These are phyloP conservation scores for Phocoena phocoena DNA, from an alignment of 2,113 vertebrate species.

Conservation along the genomic window DNA sequence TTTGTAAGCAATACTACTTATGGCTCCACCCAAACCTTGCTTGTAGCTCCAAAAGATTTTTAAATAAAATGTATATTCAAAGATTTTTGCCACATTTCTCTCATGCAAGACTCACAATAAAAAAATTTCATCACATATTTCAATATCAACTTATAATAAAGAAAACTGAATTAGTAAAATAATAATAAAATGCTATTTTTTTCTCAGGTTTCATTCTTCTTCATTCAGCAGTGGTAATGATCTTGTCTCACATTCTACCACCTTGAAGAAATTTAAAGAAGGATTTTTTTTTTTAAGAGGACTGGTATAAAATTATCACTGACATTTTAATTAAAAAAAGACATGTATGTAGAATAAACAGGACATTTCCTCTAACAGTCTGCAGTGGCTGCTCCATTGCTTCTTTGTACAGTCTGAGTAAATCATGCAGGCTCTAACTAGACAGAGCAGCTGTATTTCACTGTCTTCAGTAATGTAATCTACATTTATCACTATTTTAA, in stretches of 20 bases:
- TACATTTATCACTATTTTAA: constrained; percentile 82
- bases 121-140: constrained; percentile 9
- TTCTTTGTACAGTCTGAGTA: constrained; percentile 74
- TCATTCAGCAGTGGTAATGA: constrained; percentile 63
- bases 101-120: not conserved
- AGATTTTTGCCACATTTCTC: constrained; percentile 25
- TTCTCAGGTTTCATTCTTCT: constrained; percentile 62
- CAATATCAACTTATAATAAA: constrained; percentile 56
- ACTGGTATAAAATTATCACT: constrained; percentile 75
- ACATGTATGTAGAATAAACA: constrained; percentile 78
- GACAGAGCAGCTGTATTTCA: constrained; percentile 79
- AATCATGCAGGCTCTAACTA: constrained; percentile 77
- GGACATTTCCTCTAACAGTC: constrained; percentile 64
- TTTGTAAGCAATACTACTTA: not conserved
- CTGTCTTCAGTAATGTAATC: constrained; percentile 74
- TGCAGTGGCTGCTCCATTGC: constrained; percentile 69
- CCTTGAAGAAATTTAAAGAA: constrained; percentile 69
- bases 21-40: not conserved
- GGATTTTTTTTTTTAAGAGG: constrained; percentile 61
- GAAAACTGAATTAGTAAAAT: constrained; percentile 58
- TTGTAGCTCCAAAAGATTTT: constrained; percentile 20
- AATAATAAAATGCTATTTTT: constrained; percentile 49
- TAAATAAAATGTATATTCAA: constrained; percentile 44
- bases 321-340: constrained; percentile 80
- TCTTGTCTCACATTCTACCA: constrained; percentile 66